Conservation (phyloP, 2,888 invertebrate species). For the Trissoscelio sp. region DNA sequence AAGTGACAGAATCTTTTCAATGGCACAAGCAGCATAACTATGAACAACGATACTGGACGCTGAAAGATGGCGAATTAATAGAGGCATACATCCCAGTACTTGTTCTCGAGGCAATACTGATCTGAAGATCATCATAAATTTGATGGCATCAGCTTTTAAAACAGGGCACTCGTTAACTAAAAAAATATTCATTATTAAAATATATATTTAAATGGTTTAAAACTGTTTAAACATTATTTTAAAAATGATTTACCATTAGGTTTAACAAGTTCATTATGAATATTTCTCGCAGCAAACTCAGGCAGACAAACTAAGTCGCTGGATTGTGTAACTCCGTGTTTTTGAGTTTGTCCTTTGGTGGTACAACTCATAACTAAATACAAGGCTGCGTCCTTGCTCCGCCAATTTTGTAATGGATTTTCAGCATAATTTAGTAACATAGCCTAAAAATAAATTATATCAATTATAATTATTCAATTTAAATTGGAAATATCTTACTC, state of each 20-base stretch:
- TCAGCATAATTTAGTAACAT: slow-evolving; percentile 91
- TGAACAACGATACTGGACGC: slow-evolving; percentile 94
- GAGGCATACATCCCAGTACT: slow-evolving; percentile 90
- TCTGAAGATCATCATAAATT: slow-evolving; percentile 98
- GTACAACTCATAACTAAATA: slow-evolving; percentile 98
- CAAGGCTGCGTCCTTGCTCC: slow-evolving; percentile 97
- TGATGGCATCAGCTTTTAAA: slow-evolving; percentile 97
- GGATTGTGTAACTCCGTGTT: slow-evolving; percentile 95
- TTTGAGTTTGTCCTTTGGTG: slow-evolving; percentile 94
- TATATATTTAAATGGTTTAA: no score
- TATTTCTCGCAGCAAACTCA: slow-evolving; percentile 94
- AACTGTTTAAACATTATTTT: no score
- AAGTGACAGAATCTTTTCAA: slow-evolving; percentile 94
- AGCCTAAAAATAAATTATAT: slow-evolving; percentile 83
- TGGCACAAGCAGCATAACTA: slow-evolving; percentile 96
- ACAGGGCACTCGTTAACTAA: slow-evolving; percentile 94
- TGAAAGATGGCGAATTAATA: slow-evolving; percentile 90
- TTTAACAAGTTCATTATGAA: slow-evolving; percentile 92
- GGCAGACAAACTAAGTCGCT: slow-evolving; percentile 95
- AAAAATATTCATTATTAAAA: no score
- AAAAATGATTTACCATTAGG: slow-evolving; percentile 85
- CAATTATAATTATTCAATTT: slow-evolving; percentile 18
- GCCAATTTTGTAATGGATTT: slow-evolving; percentile 92
- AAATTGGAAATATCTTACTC: no score
- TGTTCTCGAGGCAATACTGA: slow-evolving; percentile 93